phyloP scores from a whole-genome alignment of 1,140 invertebrate genomes.

The Teleopsis dalmanni region DNA sequence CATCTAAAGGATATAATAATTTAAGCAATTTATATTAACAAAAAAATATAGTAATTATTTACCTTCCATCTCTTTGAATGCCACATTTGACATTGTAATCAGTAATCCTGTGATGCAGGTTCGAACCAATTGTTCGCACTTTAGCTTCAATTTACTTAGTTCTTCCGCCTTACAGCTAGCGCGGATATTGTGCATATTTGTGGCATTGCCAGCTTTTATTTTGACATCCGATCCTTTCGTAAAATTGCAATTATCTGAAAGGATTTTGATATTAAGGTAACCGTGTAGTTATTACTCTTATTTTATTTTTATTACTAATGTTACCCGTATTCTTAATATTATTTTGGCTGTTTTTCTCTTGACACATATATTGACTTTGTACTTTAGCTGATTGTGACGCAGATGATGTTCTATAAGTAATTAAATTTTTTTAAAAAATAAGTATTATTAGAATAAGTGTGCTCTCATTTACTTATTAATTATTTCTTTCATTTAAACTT shows the following conservation, averaged over 20 bases:
- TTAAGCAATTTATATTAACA: too few species aligned
- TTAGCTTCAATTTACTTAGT: conserved; percentile 62
- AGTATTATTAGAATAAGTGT: too few species aligned
- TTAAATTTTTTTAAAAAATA: too few species aligned
- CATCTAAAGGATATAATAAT: too few species aligned
- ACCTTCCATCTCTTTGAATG: conserved; percentile 83
- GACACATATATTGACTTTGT: conserved; percentile 43
- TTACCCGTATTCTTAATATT: conserved; percentile 16
- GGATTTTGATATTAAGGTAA: too few species aligned
- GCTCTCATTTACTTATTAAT: too few species aligned
- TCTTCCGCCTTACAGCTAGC: conserved; percentile 75
- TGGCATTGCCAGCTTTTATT: conserved; percentile 3
- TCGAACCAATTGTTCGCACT: conserved; percentile 57
- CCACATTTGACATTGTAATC: conserved; percentile 68
- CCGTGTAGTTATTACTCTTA: too few species aligned
- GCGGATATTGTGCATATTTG: conserved; percentile 60
- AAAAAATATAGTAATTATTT: conserved; percentile 12
- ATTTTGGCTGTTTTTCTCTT: conserved; percentile 36
- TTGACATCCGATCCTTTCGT: too few species aligned
- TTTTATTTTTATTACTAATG: too few species aligned
- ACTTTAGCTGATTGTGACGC: conserved; percentile 38
- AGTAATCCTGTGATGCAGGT: conserved; percentile 70
- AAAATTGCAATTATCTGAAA: too few species aligned
- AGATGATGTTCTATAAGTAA: too few species aligned
- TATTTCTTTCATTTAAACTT: too few species aligned